Percentiles rank a stretch among this genome's conserved stretches.
Conservation (phyloP, 2,797 vertebrate genomes). For the Clarias pachynema region DNA sequence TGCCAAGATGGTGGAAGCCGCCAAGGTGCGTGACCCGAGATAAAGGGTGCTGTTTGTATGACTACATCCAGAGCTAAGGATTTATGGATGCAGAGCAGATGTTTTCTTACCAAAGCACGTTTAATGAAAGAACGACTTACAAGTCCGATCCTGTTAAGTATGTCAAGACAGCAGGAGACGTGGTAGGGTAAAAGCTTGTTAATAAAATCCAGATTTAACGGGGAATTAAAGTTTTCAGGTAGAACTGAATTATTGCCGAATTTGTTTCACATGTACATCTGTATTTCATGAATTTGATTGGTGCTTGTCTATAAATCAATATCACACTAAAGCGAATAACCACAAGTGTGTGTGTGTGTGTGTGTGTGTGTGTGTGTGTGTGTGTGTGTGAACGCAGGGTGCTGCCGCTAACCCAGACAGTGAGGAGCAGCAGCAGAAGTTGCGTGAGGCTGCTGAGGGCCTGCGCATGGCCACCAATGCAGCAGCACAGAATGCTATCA, state of each 20-base stretch:
- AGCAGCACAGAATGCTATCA: constrained; percentile 96
- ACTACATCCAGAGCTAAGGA: background rate
- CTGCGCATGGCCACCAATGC: constrained; percentile 96
- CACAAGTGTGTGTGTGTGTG: background rate
- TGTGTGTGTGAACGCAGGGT: constrained; percentile 74
- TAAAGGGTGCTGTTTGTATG: background rate
- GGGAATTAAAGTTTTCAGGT: background rate
- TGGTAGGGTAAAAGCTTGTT: background rate
- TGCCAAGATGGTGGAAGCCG: constrained; percentile 97
- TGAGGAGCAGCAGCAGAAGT: constrained; percentile 93
- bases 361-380: constrained; percentile 14
- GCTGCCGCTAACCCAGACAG: constrained; percentile 96
- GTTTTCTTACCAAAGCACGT: background rate
- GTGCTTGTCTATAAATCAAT: background rate
- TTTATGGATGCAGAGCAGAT: background rate
- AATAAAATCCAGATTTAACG: constrained; percentile 3
- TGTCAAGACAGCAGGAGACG: background rate
- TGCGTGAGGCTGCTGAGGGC: constrained; percentile 93
- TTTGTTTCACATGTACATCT: constrained; percentile 22
- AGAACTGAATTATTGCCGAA: background rate
- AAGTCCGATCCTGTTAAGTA: background rate
- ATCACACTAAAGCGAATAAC: background rate
- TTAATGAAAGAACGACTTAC: constrained; percentile 19
- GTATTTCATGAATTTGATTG: background rate
- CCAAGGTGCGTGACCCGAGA: constrained; percentile 81